These are phyloP conservation scores for Marasmarcha lunaedactyla DNA, from an alignment of 2,888 invertebrate genomes.

Conservation along the genomic window DNA sequence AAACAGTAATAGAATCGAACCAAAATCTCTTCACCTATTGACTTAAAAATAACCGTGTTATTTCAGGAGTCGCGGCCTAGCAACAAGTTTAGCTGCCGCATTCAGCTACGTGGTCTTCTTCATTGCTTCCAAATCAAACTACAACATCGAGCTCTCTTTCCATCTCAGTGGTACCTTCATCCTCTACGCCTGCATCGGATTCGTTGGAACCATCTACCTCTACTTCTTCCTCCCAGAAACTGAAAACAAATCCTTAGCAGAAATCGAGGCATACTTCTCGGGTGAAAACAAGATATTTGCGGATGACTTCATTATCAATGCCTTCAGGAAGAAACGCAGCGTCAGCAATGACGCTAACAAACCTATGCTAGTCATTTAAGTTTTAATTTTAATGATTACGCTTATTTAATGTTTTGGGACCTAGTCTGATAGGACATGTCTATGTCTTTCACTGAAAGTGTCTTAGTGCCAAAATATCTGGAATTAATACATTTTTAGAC, in stretches of 20 bases:
- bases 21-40: too few relatives aligned
- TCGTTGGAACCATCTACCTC: conserved; percentile 57
- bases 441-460: too few relatives aligned
- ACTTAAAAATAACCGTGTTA: too few relatives aligned
- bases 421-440: too few relatives aligned
- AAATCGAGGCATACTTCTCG: conserved; percentile 62
- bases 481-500: too few relatives aligned
- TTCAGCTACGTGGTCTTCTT: conserved; percentile 58
- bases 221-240: conserved; percentile 69
- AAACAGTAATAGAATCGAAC: too few relatives aligned
- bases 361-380: conserved; percentile 46
- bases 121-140: conserved; percentile 62
- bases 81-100: conserved; percentile 64
- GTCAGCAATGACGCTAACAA: conserved; percentile 27
- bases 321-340: conserved; percentile 36
- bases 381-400: not conserved
- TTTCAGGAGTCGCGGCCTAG: conserved; percentile 64
- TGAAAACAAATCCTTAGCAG: conserved; percentile 57
- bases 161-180: conserved; percentile 61
- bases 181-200: conserved; percentile 49
- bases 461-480: too few relatives aligned
- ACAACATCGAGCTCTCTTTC: conserved; percentile 54
- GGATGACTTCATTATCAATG: conserved; percentile 49
- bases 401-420: too few relatives aligned
- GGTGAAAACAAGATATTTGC: conserved; percentile 47